Conservation (phyloP, 2,888 invertebrate species). For the Cenopis cana region DNA sequence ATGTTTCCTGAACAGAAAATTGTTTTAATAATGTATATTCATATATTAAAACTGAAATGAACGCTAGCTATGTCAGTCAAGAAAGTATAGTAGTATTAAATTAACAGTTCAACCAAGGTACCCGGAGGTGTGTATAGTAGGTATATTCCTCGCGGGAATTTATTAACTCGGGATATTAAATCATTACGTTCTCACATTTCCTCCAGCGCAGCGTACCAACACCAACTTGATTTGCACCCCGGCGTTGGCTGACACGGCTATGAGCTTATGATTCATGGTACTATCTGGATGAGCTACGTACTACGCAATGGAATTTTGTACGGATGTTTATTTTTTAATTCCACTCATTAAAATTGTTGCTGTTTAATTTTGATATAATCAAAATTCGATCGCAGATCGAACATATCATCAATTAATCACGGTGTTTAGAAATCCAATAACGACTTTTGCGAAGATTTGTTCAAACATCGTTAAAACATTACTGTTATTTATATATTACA, state of each 20-base stretch:
- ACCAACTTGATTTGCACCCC: not conserved
- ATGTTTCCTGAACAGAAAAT: not conserved
- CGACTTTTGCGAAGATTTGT: not conserved
- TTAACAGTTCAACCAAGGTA: not conserved
- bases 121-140: not conserved
- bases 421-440: not conserved
- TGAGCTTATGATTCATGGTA: not conserved
- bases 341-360: not conserved
- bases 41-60: not conserved
- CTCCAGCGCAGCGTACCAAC: no score
- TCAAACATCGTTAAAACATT: conserved; percentile 3
- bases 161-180: not conserved
- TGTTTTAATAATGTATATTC: not conserved
- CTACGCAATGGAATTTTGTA: not conserved
- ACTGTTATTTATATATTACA: conserved; percentile 24
- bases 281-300: conserved; percentile 2
- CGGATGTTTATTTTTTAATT: not conserved
- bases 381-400: not conserved
- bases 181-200: conserved; percentile 2
- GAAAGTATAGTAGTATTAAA: not conserved
- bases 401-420: no score
- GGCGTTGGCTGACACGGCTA: not conserved
- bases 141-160: no score
- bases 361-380: not conserved
- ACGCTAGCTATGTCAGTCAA: not conserved